Evolutionary conservation across 1,140 invertebrate species (phyloP).

Genomic region (Drosophila sproati): DNA sequence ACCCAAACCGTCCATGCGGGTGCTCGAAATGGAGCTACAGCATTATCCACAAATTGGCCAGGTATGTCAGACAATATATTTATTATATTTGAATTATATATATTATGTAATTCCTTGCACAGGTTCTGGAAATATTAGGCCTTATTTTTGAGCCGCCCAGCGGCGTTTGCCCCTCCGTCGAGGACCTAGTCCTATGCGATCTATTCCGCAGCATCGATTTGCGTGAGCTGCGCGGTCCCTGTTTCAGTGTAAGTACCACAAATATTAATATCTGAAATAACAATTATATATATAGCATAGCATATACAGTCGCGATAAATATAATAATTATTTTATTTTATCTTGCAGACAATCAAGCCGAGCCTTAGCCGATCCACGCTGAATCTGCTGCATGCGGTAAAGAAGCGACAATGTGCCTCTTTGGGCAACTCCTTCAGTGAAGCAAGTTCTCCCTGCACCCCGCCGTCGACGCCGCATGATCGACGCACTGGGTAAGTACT

Average conservation of each 20-base stretch:
- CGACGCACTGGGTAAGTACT: constrained; percentile 80
- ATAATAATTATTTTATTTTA: neutral
- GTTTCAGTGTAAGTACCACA: constrained; percentile 85
- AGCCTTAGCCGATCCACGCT: constrained; percentile 83
- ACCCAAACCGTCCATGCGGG: constrained; percentile 89
- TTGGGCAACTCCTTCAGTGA: constrained; percentile 82
- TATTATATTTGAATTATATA: neutral
- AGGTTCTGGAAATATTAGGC: constrained; percentile 92
- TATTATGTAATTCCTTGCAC: constrained; percentile 32
- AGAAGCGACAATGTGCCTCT: constrained; percentile 83
- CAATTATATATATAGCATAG: no score
- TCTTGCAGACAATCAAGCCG: constrained; percentile 83
- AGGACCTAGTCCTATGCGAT: constrained; percentile 92
- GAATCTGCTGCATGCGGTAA: constrained; percentile 80
- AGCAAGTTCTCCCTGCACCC: constrained; percentile 83
- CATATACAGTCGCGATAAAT: neutral
- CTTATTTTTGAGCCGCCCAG: constrained; percentile 91
- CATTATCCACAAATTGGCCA: constrained; percentile 90
- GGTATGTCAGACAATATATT: constrained; percentile 23
- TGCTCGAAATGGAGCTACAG: constrained; percentile 89
- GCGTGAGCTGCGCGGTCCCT: constrained; percentile 90
- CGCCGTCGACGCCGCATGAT: constrained; percentile 83
- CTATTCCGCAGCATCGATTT: constrained; percentile 95
- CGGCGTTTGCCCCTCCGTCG: constrained; percentile 88
- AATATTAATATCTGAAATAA: neutral